Base-by-base conservation (phyloP, 2,113 vertebrate species). In the Polyodon spathula region DNA sequence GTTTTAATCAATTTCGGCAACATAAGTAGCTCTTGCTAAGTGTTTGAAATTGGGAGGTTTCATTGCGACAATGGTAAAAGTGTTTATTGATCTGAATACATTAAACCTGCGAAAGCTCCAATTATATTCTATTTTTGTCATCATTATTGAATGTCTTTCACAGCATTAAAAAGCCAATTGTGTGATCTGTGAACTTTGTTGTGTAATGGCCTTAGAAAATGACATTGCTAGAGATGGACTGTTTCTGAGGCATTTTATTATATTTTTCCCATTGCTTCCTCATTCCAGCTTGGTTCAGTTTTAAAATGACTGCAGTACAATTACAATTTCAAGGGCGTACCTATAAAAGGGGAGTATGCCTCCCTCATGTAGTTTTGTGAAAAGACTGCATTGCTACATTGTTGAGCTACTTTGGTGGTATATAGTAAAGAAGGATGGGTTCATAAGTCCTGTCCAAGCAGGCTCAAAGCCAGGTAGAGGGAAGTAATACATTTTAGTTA, bases 1-100 rank as follows among this genome's bases (percentile, higher is more conserved):
- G 48, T 50, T 50, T n/a, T 50, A 12, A 50, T 50, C 48, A 50
- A n/a, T 50, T 50, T 27, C 4, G 6, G 12, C 9, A 50, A 1
- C 12, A 11, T n/a, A 50, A 50, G 46, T 2, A 11, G 12, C 15
- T 5, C 48, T 50, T 6, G 48, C 48, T 50, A 6, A 50, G 5
- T 10, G 3, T 3, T 27, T 27, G 27, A 27, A 11, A 50, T 50
- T 5, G 5, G 48, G 6, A n/a, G 15, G 9, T n/a, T 50, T 50
- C 48, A 50, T 11, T n/a, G 15, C 15, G 48, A 8, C 12, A 14
- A 14, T 4, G 8, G 12, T 4, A 12, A 50, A 50, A 50, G 48
- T 14, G 12, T 50, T 50, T 50, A 50, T 50, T 50, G 48, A 50
- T 50, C 15, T 50, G 48, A 50, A 50, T 50, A 50, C 12, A 50